Percentiles rank a stretch among this genome's conserved stretches.
These are phyloP conservation scores for Ochlodes sylvanus DNA, from an alignment of 2,888 invertebrate species.

Conservation along the genomic window DNA sequence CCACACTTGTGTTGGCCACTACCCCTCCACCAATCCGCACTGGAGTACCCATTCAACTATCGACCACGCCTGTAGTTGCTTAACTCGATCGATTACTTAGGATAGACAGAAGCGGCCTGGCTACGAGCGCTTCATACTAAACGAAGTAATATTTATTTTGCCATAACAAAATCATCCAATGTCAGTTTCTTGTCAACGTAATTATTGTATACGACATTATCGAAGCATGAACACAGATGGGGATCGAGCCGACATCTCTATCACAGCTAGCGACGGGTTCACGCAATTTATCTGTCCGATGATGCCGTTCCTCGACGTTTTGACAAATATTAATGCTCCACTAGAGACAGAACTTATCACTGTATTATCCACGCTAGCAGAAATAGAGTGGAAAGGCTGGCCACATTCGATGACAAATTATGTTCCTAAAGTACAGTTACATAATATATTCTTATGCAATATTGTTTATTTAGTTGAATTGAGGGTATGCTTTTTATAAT, in stretches of 20 bases:
- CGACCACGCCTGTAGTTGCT: too few species aligned
- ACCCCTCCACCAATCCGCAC: too few species aligned
- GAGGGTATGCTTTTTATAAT: too few species aligned
- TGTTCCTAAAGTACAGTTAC: background rate
- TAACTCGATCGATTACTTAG: too few species aligned
- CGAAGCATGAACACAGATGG: conserved; percentile 1
- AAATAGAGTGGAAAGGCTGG: conserved; percentile 15
- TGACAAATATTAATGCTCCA: conserved; percentile 34
- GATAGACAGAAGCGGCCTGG: too few species aligned
- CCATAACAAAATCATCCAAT: background rate
- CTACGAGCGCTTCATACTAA: too few species aligned
- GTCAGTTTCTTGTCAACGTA: background rate
- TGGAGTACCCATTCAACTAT: too few species aligned
- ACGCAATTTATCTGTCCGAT: conserved; percentile 33
- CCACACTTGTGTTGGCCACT: too few species aligned
- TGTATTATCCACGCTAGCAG: conserved; percentile 29
- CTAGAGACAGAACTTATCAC: conserved; percentile 34
- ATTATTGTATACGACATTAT: background rate
- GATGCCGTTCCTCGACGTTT: conserved; percentile 29
- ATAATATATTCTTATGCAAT: too few species aligned
- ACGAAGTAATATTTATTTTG: too few species aligned
- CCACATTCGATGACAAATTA: conserved; percentile 20
- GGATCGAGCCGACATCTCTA: conserved; percentile 12
- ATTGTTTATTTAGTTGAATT: too few species aligned
- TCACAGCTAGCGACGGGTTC: conserved; percentile 11